A percentile compares a stretch with the other conserved stretches of the same genome.
Conservation (phyloP, 2,888 invertebrate genomes). For the Chaetogeoica ovagalla region DNA sequence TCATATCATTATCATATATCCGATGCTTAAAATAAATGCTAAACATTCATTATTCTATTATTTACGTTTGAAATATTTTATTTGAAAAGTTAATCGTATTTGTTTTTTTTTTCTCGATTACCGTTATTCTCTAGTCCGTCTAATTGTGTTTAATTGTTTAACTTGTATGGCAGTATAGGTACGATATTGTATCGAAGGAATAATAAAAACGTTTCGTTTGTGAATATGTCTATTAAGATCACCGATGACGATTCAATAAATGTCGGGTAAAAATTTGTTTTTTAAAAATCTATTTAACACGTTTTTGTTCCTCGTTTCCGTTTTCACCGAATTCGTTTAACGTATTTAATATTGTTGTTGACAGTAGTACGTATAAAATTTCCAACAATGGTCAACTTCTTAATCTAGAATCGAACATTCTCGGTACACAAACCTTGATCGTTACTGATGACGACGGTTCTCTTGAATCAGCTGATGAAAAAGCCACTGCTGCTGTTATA, state of each 20-base stretch:
- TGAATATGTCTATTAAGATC: conserved; percentile 41
- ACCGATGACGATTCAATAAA: conserved; percentile 40
- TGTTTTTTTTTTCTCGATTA: too few relatives aligned
- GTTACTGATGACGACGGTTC: conserved; percentile 62
- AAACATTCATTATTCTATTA: conserved; percentile 18
- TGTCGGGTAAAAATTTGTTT: conserved; percentile 18
- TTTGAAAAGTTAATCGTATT: background rate
- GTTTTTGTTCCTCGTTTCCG: conserved; percentile 31
- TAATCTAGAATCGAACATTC: conserved; percentile 38
- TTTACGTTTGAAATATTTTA: background rate
- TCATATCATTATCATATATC: conserved; percentile 11
- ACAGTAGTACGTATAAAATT: conserved; percentile 42
- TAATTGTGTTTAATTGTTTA: background rate
- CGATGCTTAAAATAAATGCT: conserved; percentile 6
- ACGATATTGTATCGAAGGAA: background rate
- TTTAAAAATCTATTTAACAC: background rate
- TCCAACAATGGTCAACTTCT: conserved; percentile 40
- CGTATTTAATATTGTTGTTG: conserved; percentile 20
- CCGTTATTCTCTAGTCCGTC: background rate
- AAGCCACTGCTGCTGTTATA: conserved; percentile 61
- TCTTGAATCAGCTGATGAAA: conserved; percentile 62
- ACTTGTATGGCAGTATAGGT: background rate
- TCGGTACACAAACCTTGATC: conserved; percentile 58
- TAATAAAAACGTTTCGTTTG: background rate
- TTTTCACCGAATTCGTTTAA: background rate